These are phyloP conservation scores for Xenopus laevis DNA, from an alignment of 2,113 vertebrate species.

Conservation along the genomic window DNA sequence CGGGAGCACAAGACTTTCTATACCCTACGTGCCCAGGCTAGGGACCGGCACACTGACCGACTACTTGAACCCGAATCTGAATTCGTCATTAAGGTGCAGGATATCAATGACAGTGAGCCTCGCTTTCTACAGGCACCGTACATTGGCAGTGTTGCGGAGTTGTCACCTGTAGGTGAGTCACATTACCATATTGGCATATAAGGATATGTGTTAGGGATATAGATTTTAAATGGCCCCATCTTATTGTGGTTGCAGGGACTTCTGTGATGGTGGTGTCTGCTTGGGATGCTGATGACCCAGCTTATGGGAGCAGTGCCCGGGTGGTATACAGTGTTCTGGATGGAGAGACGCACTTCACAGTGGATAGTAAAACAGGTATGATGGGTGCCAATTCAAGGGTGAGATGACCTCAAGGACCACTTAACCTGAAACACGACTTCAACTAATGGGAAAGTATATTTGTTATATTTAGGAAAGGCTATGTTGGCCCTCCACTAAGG, in stretches of 20 bases:
- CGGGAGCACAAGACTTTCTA: slow-evolving; percentile 94
- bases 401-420: too few relatives aligned
- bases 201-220: not conserved
- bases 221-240: not conserved
- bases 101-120: slow-evolving; percentile 97
- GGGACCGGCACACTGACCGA: slow-evolving; percentile 75
- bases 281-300: slow-evolving; percentile 91
- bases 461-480: too few relatives aligned
- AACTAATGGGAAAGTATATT: too few relatives aligned
- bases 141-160: slow-evolving; percentile 90
- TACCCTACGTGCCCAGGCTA: slow-evolving; percentile 87
- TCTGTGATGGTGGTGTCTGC: slow-evolving; percentile 97
- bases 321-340: slow-evolving; percentile 95
- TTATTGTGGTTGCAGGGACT: slow-evolving; percentile 72
- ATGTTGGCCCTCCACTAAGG: too few relatives aligned
- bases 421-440: too few relatives aligned
- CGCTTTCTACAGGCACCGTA: slow-evolving; percentile 95
- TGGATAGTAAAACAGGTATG: slow-evolving; percentile 92
- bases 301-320: slow-evolving; percentile 89
- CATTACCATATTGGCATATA: not conserved
- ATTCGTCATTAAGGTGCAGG: slow-evolving; percentile 98
- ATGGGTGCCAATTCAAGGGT: not conserved
- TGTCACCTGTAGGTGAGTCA: slow-evolving; percentile 86
- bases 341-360: slow-evolving; percentile 87
- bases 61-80: slow-evolving; percentile 93